Percentiles rank a stretch among this genome's conserved stretches.
phyloP scores from a whole-genome alignment of 2,888 invertebrate species.

The Cremastinae sp. region DNA sequence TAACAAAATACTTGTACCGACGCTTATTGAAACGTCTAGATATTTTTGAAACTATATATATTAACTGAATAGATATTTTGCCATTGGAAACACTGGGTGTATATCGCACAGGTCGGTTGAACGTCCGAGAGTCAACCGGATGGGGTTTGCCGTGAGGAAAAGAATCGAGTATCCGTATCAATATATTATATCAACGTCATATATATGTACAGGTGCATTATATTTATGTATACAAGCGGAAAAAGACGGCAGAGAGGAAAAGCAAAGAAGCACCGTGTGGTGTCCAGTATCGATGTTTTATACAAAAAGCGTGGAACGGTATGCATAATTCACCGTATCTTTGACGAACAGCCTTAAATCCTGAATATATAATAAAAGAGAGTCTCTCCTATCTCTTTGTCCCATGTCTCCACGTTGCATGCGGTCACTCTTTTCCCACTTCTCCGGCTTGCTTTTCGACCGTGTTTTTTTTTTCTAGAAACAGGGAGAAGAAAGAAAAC shows the following conservation, averaged over 20 bases:
- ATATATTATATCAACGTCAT: conserved; percentile 11
- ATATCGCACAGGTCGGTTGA: conserved; percentile 12
- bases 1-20: no score
- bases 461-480: neutral
- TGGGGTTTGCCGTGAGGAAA: conserved; percentile 32
- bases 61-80: no score
- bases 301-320: conserved; percentile 64
- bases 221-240: neutral
- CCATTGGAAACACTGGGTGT: no score
- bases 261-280: conserved; percentile 33
- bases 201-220: conserved; percentile 26
- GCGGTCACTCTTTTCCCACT: conserved; percentile 33
- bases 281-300: neutral
- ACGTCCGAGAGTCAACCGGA: conserved; percentile 25
- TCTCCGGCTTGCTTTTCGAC: neutral
- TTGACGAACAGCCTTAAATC: conserved; percentile 73
- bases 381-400: conserved; percentile 47
- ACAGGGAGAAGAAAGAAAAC: no score
- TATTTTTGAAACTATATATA: no score
- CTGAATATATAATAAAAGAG: conserved; percentile 72
- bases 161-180: conserved; percentile 41
- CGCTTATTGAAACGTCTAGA: no score
- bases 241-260: conserved; percentile 15
- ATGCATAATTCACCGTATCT: conserved; percentile 78
- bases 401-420: conserved; percentile 10